phyloP scores from a whole-genome alignment of 2,888 invertebrate genomes.

The Harpalus rufipes region DNA sequence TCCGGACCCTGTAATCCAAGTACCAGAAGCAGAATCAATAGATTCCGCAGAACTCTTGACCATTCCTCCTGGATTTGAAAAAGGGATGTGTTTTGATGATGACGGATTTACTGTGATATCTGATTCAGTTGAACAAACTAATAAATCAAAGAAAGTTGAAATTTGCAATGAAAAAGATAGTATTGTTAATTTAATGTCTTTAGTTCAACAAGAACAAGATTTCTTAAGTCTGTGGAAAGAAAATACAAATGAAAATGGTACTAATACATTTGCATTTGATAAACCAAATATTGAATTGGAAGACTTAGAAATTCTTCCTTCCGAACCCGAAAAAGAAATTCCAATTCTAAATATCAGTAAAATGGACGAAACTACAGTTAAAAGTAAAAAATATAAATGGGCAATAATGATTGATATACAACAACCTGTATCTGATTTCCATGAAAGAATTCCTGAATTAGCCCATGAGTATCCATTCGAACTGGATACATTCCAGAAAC shows the following conservation, averaged over 20 bases:
- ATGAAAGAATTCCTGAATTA: constrained; percentile 88
- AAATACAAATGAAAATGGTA: constrained; percentile 72
- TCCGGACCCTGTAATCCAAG: constrained; percentile 78
- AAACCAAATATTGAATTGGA: constrained; percentile 65
- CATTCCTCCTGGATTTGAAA: constrained; percentile 79
- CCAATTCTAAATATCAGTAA: constrained; percentile 86
- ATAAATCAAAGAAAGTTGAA: constrained; percentile 73
- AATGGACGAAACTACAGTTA: constrained; percentile 75
- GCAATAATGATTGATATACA: constrained; percentile 92
- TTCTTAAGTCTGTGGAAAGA: constrained; percentile 80
- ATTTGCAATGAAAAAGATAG: constrained; percentile 74
- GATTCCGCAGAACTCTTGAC: constrained; percentile 71
- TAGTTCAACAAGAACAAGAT: constrained; percentile 81
- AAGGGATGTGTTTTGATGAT: constrained; percentile 80
- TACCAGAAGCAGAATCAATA: constrained; percentile 78
- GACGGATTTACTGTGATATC: constrained; percentile 79
- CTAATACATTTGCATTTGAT: constrained; percentile 9
- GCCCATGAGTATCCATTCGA: constrained; percentile 94
- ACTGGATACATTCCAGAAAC: constrained; percentile 97
- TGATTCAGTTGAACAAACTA: constrained; percentile 66
- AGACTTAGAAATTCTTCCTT: constrained; percentile 74
- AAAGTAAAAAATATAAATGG: constrained; percentile 86
- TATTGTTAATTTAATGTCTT: constrained; percentile 80
- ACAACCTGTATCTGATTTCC: constrained; percentile 89
- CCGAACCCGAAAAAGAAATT: constrained; percentile 73